Base-by-base conservation (phyloP, 1,140 invertebrate species). In the Ooceraea biroi region DNA sequence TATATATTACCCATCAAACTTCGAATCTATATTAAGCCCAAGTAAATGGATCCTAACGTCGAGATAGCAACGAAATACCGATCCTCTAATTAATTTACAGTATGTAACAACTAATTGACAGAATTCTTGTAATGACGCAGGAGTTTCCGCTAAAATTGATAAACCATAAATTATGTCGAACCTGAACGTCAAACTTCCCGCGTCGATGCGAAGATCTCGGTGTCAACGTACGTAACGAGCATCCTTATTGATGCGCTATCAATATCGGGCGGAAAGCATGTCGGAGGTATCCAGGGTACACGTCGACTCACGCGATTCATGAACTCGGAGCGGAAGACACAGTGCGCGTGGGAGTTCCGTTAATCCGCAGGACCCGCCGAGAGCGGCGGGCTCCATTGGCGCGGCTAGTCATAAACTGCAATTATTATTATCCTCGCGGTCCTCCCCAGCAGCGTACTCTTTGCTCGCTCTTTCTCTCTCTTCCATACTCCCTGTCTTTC, bases 281-380 rank as follows among this genome's bases (percentile, higher is more conserved):
- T 12, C 14, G 1, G 41, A 55, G 86, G 72, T 58, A 66, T n/a
- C 46, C 65, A 88, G 66, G 52, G 68, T 80, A 61, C 4, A 52
- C 36, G 41, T 60, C 44, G 57, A 66, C 19, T 27, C 63, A 30
- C 55, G 22, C 61, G 60, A 87, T 57, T 84, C 68, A 52, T 87
- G 57, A 84, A 87, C 86, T 87, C 57, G 68, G 52, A 36, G 48
- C 48, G 63, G 74, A 80, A 87, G 69, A 87, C 73, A 57, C 50
- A 41, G 41, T 41, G 44, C 82, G 69, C 80, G 88, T 89, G 82
- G 87, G 88, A 82, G 88, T 86, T 89, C 85, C 82, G 76, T 89
- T 89, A 86, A 89, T 86, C 82, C 88, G 25, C 74, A 88, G 63
- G 87, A 82, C 44, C 36, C 60, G 69, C 44, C 71, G 84, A 85